A percentile compares a stretch with the other conserved stretches of the same genome.
phyloP scores from a whole-genome alignment of 2,888 invertebrate genomes.

The Ophonus ardosiacus region DNA sequence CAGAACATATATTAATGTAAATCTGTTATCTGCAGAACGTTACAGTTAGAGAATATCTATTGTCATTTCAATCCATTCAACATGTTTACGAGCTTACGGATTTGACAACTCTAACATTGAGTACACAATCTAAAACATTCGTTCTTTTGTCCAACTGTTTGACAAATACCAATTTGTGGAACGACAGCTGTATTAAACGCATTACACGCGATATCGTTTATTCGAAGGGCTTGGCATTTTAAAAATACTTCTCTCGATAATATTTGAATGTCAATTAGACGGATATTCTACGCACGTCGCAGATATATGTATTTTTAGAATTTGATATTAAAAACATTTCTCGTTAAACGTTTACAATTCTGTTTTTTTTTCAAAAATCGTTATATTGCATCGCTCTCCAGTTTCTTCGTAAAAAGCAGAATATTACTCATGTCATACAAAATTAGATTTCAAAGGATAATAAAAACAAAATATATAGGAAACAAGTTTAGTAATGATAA shows the following conservation, averaged over 20 bases:
- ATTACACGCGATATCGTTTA: not conserved
- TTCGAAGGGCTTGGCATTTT: not conserved
- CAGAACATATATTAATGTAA: not conserved
- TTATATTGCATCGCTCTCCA: no score
- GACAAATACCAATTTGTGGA: slow-evolving; percentile 4
- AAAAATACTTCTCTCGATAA: not conserved
- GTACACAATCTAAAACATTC: slow-evolving; percentile 31
- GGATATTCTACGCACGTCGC: not conserved
- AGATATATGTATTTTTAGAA: not conserved
- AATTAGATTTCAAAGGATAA: no score
- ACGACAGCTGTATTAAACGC: not conserved
- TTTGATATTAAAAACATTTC: not conserved
- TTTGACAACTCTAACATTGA: slow-evolving; percentile 20
- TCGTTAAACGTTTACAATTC: no score
- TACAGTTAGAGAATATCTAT: slow-evolving; percentile 15
- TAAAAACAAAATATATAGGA: no score
- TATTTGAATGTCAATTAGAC: not conserved
- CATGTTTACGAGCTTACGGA: slow-evolving; percentile 14
- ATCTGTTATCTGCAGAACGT: not conserved
- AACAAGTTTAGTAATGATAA: no score
- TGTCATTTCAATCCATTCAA: slow-evolving; percentile 28
- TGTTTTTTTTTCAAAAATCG: no score
- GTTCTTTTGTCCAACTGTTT: slow-evolving; percentile 17
- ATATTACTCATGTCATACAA: no score
- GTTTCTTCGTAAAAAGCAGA: no score